Percentiles rank a stretch among this genome's conserved stretches.
phyloP scores from a whole-genome alignment of 1,140 invertebrate genomes.

The Drosophila rufa region DNA sequence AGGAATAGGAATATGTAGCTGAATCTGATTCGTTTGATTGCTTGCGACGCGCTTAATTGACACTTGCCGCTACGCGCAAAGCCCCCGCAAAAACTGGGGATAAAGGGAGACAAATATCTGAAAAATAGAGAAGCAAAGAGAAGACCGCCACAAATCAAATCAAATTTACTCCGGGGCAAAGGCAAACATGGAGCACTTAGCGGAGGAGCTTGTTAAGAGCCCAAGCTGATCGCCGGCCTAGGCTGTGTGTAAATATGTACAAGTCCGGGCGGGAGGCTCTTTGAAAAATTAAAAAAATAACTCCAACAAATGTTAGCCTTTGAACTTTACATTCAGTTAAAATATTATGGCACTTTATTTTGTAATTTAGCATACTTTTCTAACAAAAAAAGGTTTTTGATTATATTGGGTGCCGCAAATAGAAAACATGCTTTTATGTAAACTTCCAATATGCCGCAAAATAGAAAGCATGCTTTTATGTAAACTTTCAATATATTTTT shows the following conservation, averaged over 20 bases:
- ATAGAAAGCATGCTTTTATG: background rate
- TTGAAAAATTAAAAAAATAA: background rate
- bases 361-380: background rate
- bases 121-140: background rate
- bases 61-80: conserved; percentile 48
- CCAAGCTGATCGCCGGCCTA: conserved; percentile 1
- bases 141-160: conserved; percentile 37
- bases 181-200: conserved; percentile 48
- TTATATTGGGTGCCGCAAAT: too few relatives aligned
- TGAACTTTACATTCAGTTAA: background rate
- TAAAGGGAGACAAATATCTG: background rate
- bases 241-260: conserved; percentile 22
- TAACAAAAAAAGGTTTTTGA: background rate
- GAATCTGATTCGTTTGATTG: conserved; percentile 63
- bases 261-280: background rate
- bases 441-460: background rate
- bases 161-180: conserved; percentile 39
- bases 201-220: conserved; percentile 29
- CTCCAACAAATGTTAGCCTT: too few relatives aligned
- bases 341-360: too few relatives aligned
- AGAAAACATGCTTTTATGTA: too few relatives aligned
- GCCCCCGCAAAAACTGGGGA: conserved; percentile 51
- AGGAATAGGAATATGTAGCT: conserved; percentile 35
- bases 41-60: conserved; percentile 67
- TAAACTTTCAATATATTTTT: background rate